Evolutionary conservation across 1,140 invertebrate species (phyloP), one percentile per base, ranked within the genome.

Genomic region (Schlechtendalia chinensis): DNA sequence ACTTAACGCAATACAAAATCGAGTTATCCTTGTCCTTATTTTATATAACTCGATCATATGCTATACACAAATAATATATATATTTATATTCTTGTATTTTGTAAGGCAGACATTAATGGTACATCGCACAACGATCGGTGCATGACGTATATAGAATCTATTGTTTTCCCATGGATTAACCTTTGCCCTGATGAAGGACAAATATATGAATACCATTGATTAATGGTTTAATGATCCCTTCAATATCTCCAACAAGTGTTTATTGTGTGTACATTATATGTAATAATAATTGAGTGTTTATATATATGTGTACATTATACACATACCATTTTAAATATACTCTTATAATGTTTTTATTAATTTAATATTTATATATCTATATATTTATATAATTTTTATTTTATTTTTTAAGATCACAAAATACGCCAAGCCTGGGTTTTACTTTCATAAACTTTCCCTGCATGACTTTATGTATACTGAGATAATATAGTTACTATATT

Each of bases 11-110:
- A 54, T 72, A 72, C 27, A 27, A 29, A 45, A 61, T 19, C 22
- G 24, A 61, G 58, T 61, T 27, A 22, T 79, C 75, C 75, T 79
- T 63, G 75, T 79, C 45, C 75, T 79, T 79, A 79, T 79, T 79
- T 79, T 54, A 53, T 71, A 63, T 16, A 69, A 50, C 67, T 54
- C 69, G 69, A 72, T 72, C 69, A 72, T 47, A 72, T 32, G 53
- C 61, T 27, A 63, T 63, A 63, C 17, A 67, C 32, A 39, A n/a
- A n/a, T n/a, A n/a, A n/a, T 39, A 39, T 8, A 8, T 39, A 71
- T 53, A 71, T 39, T 24, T 72, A 54, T 29, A 72, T 47, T 54
- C 50, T 72, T 53, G n/a, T 72, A 72, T 54, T 53, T 72, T 72
- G 17, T 39, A 27, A 1, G 22, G 10, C 14, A 54, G 69, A 17